phyloP scores from a whole-genome alignment of 2,888 invertebrate species.

The Pasiphila rectangulata region DNA sequence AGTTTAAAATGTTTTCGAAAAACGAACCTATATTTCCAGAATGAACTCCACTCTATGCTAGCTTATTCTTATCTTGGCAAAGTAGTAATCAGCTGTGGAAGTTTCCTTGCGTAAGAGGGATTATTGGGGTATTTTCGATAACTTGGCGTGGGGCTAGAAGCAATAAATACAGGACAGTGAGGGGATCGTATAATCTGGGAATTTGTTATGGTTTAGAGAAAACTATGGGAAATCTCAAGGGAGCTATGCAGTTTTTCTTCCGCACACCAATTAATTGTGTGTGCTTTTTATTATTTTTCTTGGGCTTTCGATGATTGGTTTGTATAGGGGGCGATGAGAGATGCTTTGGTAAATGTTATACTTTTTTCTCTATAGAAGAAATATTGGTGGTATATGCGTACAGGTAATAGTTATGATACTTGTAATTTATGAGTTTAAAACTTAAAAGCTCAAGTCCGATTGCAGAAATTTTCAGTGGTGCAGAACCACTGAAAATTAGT shows the following conservation, averaged over 20 bases:
- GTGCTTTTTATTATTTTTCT: constrained; percentile 21
- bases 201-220: constrained; percentile 77
- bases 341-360: neutral
- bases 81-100: constrained; percentile 76
- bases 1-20: too few species aligned
- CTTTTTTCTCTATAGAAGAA: too few species aligned
- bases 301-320: neutral
- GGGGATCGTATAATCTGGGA: constrained; percentile 67
- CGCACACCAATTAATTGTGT: constrained; percentile 31
- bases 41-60: constrained; percentile 46
- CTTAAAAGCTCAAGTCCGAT: too few species aligned
- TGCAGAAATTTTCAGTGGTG: too few species aligned
- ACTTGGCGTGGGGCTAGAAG: constrained; percentile 70
- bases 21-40: too few species aligned
- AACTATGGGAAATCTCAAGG: constrained; percentile 63
- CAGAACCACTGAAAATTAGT: too few species aligned
- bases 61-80: constrained; percentile 56
- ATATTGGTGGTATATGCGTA: too few species aligned
- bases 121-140: constrained; percentile 74
- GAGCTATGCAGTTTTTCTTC: constrained; percentile 55
- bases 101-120: constrained; percentile 75
- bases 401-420: too few species aligned
- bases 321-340: neutral
- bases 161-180: constrained; percentile 73
- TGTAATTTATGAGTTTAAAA: too few species aligned